Conservation (phyloP, 92 coral and sea anemone genomes). For the Phenganax marumi region DNA sequence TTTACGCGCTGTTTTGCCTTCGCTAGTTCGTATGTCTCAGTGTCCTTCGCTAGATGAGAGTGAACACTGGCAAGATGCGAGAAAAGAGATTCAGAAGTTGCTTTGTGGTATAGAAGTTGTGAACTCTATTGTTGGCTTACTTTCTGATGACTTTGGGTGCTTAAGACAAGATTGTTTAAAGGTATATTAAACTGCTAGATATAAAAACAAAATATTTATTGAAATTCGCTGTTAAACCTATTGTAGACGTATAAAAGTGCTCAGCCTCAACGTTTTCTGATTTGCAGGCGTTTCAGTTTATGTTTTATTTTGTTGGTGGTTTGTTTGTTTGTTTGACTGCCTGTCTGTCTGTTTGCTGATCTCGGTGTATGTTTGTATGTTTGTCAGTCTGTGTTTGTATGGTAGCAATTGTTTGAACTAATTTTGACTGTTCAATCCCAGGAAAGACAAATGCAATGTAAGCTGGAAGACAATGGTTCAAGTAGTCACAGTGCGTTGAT, state of each 20-base stretch:
- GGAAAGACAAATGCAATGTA: conserved; percentile 80
- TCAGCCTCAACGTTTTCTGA: too few species aligned
- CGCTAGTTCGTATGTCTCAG: conserved; percentile 95
- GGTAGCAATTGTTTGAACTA: too few species aligned
- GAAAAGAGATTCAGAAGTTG: conserved; percentile 86
- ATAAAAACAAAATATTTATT: too few species aligned
- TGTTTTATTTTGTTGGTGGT: too few species aligned
- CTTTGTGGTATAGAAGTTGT: conserved; percentile 91
- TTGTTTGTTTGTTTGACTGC: too few species aligned
- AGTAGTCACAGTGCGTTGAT: conserved; percentile 73
- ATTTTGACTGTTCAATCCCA: too few species aligned
- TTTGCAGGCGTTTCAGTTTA: too few species aligned
- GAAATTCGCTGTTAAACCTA: too few species aligned
- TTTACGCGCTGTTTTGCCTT: conserved; percentile 78
- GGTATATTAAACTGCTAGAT: background rate
- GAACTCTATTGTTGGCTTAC: conserved; percentile 81
- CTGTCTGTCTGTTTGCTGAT: too few species aligned
- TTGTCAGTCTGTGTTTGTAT: too few species aligned
- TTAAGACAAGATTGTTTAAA: conserved; percentile 91
- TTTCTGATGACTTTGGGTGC: conserved; percentile 90
- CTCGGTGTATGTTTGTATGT: too few species aligned
- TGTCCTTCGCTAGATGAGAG: conserved; percentile 97
- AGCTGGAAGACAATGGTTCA: conserved; percentile 74
- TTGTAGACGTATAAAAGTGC: too few species aligned
- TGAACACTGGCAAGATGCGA: conserved; percentile 83